Conservation (phyloP, 1,140 invertebrate genomes). For the Pogonomyrmex californicus region DNA sequence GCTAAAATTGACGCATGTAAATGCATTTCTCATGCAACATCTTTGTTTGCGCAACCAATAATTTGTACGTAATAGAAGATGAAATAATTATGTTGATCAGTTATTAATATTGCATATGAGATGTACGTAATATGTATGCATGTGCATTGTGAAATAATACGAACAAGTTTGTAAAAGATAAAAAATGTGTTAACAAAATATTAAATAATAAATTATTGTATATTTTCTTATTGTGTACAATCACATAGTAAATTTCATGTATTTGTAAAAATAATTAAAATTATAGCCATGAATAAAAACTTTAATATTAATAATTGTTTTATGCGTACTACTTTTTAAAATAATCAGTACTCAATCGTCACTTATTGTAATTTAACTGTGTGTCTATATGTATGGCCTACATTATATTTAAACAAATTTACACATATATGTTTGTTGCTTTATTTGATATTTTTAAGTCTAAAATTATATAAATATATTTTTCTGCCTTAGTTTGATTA, state of each 20-base stretch:
- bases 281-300: neutral
- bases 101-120: neutral
- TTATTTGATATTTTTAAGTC: neutral
- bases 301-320: neutral
- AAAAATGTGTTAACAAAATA: constrained; percentile 1
- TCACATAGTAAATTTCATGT: neutral
- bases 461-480: neutral
- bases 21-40: neutral
- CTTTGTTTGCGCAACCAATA: constrained; percentile 12
- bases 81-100: constrained; percentile 2
- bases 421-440: neutral
- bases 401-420: neutral
- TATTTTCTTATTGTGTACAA: neutral
- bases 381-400: neutral
- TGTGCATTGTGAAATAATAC: no score
- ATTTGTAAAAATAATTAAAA: constrained; percentile 31
- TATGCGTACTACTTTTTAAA: neutral
- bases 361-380: neutral
- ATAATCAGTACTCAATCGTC: neutral
- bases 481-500: neutral
- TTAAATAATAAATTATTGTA: neutral
- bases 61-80: constrained; percentile 42
- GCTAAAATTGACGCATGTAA: constrained; percentile 55
- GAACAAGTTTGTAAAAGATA: neutral
- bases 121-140: constrained; percentile 1